These are phyloP conservation scores for Morone chrysops DNA, from an alignment of 2,113 vertebrate species.

Conservation along the genomic window DNA sequence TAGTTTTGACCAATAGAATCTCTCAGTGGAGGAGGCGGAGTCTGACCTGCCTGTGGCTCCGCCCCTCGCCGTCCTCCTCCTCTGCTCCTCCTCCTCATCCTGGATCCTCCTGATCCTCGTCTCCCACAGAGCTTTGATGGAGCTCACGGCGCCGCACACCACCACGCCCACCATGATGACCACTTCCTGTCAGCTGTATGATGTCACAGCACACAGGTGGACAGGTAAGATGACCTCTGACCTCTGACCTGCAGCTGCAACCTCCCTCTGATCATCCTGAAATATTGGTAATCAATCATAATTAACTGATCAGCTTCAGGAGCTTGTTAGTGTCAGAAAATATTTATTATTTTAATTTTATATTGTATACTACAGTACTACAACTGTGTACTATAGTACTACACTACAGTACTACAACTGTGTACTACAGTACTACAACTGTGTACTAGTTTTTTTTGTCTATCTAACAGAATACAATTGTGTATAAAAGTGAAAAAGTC, in stretches of 20 bases:
- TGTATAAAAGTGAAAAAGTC: too few relatives aligned
- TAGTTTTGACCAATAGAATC: not conserved
- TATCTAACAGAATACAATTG: too few relatives aligned
- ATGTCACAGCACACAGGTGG: slow-evolving; percentile 43
- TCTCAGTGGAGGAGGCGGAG: not conserved
- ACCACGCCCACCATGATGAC: slow-evolving; percentile 84
- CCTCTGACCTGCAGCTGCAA: slow-evolving; percentile 10
- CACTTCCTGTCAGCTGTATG: slow-evolving; percentile 26
- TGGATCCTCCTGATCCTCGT: slow-evolving; percentile 88
- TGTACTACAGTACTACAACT: too few relatives aligned
- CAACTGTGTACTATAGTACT: too few relatives aligned
- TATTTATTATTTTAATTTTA: too few relatives aligned
- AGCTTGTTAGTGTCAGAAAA: too few relatives aligned
- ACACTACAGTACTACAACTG: too few relatives aligned
- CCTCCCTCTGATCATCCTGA: not conserved
- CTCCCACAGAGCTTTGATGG: slow-evolving; percentile 93
- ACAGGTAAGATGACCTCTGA: slow-evolving; percentile 35
- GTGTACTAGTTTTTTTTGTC: too few relatives aligned
- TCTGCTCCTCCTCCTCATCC: slow-evolving; percentile 87
- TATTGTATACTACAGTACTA: too few relatives aligned
- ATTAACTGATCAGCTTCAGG: not conserved
- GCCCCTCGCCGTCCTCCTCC: slow-evolving; percentile 76
- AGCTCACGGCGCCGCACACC: slow-evolving; percentile 85
- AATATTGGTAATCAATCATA: not conserved
- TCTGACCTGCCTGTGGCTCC: slow-evolving; percentile 74